Evolutionary conservation across 2,888 invertebrate species (phyloP), one percentile per base, ranked within the genome.

Genomic region (Entomobrya proxima): DNA sequence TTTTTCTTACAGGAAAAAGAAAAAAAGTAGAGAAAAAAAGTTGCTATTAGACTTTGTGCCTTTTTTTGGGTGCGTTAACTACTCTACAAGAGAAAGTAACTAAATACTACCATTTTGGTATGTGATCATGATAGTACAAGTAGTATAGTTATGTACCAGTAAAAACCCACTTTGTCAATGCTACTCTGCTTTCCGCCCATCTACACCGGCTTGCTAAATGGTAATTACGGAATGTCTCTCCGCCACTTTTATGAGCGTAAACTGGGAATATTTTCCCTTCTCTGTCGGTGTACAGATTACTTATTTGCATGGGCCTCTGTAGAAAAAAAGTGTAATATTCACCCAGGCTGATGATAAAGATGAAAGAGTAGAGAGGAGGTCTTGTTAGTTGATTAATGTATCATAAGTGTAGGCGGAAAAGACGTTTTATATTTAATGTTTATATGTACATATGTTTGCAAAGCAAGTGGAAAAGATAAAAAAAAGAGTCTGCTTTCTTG

Each of bases 211-310:
- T 32, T 15, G 15, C 61, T 32, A 32, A 61, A 32, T n/a, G 24
- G 61, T 61, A 61, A 61, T 61, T 61, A 61, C 32, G 61, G 30
- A 61, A 32, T 32, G 61, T 61, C 61, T n/a, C n/a, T 61, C 6
- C 61, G 15, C 5, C 61, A 32, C n/a, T 55, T 55, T 55, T 24
- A 27, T 27, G 9, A 9, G 6, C 30, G n/a, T 61, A 55, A 32
- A 61, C 61, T 61, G n/a, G 30, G 30, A 61, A 61, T 61, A n/a
- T 61, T n/a, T 55, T 55, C 55, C 27, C 18, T 27, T 27, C 11
- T 55, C 24, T 27, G 15, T 27, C 24, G 5, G 4, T 18, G 24
- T 55, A 55, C 27, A 2, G 24, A 27, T 9, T 55, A 55, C 2
- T 50, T 18, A 50, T 18, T 5, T 50, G 18, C 50, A 18, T 50